A percentile compares a stretch with the other conserved stretches of the same genome.
Conservation (phyloP, 2,888 invertebrate species). For the Cylloceria caligata region DNA sequence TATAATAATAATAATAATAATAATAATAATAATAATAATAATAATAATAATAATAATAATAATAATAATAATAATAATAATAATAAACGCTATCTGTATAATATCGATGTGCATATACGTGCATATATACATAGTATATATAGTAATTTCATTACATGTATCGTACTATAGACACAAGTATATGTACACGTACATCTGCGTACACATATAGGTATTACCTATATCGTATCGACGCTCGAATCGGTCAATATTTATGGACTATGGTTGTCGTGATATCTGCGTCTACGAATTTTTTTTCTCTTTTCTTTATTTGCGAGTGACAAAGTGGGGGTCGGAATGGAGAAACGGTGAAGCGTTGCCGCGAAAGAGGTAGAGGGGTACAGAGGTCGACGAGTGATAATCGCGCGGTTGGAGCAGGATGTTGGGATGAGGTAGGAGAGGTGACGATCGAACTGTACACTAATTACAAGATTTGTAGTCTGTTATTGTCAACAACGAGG, state of each 20-base stretch:
- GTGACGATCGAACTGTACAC: constrained; percentile 80
- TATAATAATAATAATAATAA: constrained; percentile 83
- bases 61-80: constrained; percentile 68
- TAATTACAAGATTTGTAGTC: constrained; percentile 82
- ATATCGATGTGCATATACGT: constrained; percentile 68
- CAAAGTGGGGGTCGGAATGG: constrained; percentile 22
- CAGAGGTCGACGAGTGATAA: constrained; percentile 25
- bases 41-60: constrained; percentile 72
- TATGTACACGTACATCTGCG: constrained; percentile 55
- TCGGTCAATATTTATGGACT: constrained; percentile 56
- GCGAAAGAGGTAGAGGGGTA: constrained; percentile 65
- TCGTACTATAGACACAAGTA: constrained; percentile 62
- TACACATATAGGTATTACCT: constrained; percentile 56
- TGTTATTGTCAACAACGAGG: constrained; percentile 76
- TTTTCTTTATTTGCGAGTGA: constrained; percentile 19
- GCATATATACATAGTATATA: constrained; percentile 64
- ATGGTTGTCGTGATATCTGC: constrained; percentile 57
- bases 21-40: constrained; percentile 69
- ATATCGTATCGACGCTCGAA: constrained; percentile 53
- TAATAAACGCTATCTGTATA: constrained; percentile 68
- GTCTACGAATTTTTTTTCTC: constrained; percentile 33
- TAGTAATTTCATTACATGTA: constrained; percentile 70
- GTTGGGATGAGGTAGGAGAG: constrained; percentile 48
- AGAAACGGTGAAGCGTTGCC: constrained; percentile 23
- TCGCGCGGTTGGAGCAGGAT: constrained; percentile 58